Conservation (phyloP, 2,797 vertebrate genomes). For the Rhyacichthys aspro region DNA sequence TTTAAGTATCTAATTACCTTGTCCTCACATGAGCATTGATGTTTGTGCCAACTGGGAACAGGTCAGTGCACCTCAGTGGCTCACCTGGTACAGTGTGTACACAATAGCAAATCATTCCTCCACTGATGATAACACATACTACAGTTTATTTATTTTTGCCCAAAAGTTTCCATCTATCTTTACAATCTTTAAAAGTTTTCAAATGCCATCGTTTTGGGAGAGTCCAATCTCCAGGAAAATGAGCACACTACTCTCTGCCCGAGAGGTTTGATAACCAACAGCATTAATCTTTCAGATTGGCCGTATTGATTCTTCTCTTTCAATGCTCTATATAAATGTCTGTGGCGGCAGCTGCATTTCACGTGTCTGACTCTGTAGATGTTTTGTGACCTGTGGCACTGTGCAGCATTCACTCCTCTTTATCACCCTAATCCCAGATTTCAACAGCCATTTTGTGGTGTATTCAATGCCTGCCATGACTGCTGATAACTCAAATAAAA, state of each 20-base stretch:
- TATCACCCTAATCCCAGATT: slow-evolving; percentile 68
- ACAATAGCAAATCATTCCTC: neutral
- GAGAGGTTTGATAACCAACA: slow-evolving; percentile 32
- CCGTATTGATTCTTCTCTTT: slow-evolving; percentile 57
- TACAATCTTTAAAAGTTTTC: slow-evolving; percentile 21
- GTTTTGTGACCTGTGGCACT: slow-evolving; percentile 37
- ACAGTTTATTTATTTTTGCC: slow-evolving; percentile 8
- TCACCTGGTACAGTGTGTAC: neutral
- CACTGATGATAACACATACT: neutral
- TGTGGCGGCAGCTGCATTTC: slow-evolving; percentile 42
- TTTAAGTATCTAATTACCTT: neutral
- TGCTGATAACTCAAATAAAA: slow-evolving; percentile 54
- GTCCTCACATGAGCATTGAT: neutral
- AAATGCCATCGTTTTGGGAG: slow-evolving; percentile 39
- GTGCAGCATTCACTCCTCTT: slow-evolving; percentile 45
- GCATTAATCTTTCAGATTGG: slow-evolving; percentile 59
- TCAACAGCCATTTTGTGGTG: slow-evolving; percentile 60
- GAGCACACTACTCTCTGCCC: slow-evolving; percentile 31
- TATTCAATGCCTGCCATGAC: slow-evolving; percentile 53
- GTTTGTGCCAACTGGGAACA: no score
- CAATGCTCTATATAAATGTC: slow-evolving; percentile 61
- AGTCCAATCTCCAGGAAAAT: slow-evolving; percentile 42
- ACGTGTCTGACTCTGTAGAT: slow-evolving; percentile 33
- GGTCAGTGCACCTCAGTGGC: neutral
- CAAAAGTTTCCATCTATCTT: slow-evolving; percentile 9